Percentiles rank a stretch among this genome's conserved stretches.
These are phyloP conservation scores for Tetragonula clypearis DNA, from an alignment of 1,140 invertebrate genomes.

Conservation along the genomic window DNA sequence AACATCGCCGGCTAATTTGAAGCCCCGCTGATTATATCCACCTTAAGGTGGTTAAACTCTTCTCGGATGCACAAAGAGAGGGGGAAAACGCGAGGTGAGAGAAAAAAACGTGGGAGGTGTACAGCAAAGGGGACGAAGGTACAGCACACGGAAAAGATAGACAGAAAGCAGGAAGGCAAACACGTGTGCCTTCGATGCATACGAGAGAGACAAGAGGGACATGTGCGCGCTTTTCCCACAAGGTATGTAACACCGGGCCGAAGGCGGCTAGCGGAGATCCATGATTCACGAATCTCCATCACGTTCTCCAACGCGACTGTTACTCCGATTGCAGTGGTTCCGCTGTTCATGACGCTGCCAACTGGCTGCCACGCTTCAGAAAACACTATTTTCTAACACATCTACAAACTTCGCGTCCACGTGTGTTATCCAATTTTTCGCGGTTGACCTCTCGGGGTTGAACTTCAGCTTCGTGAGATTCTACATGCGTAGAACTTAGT, in stretches of 20 bases:
- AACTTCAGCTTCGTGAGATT: background rate
- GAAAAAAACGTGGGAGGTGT: background rate
- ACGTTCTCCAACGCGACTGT: conserved; percentile 33
- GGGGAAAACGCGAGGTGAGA: background rate
- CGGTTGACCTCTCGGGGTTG: background rate
- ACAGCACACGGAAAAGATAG: background rate
- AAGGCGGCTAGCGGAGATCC: conserved; percentile 21
- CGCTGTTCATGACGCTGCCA: conserved; percentile 19
- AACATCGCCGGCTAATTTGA: background rate
- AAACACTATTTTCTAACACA: conserved; percentile 22
- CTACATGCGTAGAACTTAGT: background rate
- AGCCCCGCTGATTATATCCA: background rate
- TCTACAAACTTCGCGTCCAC: background rate
- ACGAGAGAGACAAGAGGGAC: background rate
- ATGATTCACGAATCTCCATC: conserved; percentile 45
- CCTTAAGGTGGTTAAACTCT: background rate
- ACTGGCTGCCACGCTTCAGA: conserved; percentile 5
- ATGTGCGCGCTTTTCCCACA: conserved; percentile 25
- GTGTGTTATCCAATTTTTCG: background rate
- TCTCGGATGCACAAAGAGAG: background rate
- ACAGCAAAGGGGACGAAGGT: background rate
- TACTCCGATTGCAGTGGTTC: conserved; percentile 35
- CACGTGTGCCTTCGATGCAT: background rate
- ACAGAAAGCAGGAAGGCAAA: background rate
- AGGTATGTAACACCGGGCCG: background rate